Base-by-base conservation (phyloP, 2,888 invertebrate species). In the Seira ritae region DNA sequence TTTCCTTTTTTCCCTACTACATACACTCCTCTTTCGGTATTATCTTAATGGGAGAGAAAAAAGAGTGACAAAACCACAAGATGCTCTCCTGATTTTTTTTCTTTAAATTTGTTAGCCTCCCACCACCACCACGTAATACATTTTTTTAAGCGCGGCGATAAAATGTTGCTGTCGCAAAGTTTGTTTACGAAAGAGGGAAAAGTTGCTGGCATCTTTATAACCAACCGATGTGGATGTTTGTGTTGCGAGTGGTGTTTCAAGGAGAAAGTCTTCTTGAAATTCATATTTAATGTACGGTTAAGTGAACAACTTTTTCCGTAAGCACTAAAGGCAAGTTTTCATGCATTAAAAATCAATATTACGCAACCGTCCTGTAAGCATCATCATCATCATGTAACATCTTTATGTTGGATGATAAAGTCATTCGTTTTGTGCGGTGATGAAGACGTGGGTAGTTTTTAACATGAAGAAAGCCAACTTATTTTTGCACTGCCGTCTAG, bases 71-170 rank as follows among this genome's bases (percentile, higher is more conserved):
- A 70, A 82, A 81, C 81, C 82, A 73, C 82, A 76, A 72, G 82
- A 82, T 77, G 77, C 60, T 82, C 68, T 76, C 77, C 82, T 77
- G 82, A 82, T 82, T 82, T 82, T 67, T 67, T 75, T 71, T 37
- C 60, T 79, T 31, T 31, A 31, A 31, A 31, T 31, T 31, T 31
- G 31, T 31, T 31, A 31, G 31, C 31, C 31, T 31, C 31, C 31
- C 31, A 31, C 31, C 31, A 31, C 31, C 31, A 31, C 31, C 31
- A 31, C 31, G 31, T 31, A 31, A 31, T 31, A 31, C 31, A 31
- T 31, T 31, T 31, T 31, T 31, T 31, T 31, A 31, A 31, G 31
- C 31, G 31, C 3, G 31, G 67, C 70, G 70, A 78, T 70, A 62
- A 70, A 80, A 65, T 55, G 65, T 70, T 37, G 23, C 24, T 46